Conservation (phyloP, 1,140 invertebrate species). For the Grapholita molesta region DNA sequence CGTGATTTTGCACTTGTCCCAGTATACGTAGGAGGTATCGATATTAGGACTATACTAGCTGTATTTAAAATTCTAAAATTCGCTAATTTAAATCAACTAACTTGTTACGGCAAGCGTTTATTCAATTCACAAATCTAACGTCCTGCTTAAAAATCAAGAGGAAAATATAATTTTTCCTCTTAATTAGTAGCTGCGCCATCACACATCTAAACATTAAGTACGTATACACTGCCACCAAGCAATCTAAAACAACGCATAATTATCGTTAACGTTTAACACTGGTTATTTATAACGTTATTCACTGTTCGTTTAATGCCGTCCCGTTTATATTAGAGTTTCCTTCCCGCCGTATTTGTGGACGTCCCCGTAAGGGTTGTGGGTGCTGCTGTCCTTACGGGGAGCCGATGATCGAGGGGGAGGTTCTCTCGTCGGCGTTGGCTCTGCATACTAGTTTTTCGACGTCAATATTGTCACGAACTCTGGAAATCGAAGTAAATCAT, state of each 20-base stretch:
- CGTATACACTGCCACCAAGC: slow-evolving; percentile 56
- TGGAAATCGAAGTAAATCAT: slow-evolving; percentile 42
- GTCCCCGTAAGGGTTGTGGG: slow-evolving; percentile 51
- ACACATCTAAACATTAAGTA: slow-evolving; percentile 28
- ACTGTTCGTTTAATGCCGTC: slow-evolving; percentile 10
- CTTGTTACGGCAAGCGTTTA: neutral
- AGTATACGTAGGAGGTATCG: too few relatives aligned
- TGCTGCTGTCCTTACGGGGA: slow-evolving; percentile 2
- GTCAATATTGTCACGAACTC: slow-evolving; percentile 78
- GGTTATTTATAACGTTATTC: slow-evolving; percentile 17
- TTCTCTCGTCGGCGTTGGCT: slow-evolving; percentile 59
- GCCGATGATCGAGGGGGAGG: slow-evolving; percentile 34
- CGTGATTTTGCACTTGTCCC: too few relatives aligned
- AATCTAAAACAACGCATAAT: slow-evolving; percentile 28
- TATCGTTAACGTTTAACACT: slow-evolving; percentile 26
- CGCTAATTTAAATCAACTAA: neutral
- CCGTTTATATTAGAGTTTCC: slow-evolving; percentile 70
- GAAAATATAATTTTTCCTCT: neutral
- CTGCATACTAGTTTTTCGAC: slow-evolving; percentile 78
- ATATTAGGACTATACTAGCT: slow-evolving; percentile 8
- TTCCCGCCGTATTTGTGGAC: slow-evolving; percentile 59
- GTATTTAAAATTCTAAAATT: slow-evolving; percentile 4
- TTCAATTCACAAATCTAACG: neutral
- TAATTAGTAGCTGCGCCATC: neutral
- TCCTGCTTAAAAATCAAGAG: neutral